A percentile compares a stretch with the other conserved stretches of the same genome.
Conservation (phyloP, 2,113 vertebrate species). For the Bucco capensis region DNA sequence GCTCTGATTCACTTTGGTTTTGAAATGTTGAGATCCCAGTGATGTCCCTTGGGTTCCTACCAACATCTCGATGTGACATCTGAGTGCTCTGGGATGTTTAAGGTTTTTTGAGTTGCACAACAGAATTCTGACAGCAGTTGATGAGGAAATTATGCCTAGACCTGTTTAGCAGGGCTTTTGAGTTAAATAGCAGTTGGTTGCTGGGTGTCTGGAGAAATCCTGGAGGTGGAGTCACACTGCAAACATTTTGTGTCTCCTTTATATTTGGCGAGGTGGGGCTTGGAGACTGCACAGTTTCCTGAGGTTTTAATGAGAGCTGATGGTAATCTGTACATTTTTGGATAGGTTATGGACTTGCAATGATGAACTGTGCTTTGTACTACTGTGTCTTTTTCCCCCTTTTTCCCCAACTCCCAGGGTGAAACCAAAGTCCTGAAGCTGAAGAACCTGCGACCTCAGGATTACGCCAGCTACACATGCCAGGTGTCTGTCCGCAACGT, state of each 20-base stretch:
- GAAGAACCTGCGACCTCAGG: conserved; percentile 92
- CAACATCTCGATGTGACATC: fast-evolving
- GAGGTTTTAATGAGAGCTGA: not conserved
- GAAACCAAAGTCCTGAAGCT: conserved; percentile 98
- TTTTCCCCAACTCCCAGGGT: conserved; percentile 73
- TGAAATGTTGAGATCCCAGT: not conserved
- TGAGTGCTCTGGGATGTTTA: not conserved
- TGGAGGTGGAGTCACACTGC: not conserved
- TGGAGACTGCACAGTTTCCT: not conserved
- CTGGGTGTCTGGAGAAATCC: not conserved
- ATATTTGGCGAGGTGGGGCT: not conserved
- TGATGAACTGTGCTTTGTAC: not conserved
- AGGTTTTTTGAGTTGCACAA: not conserved
- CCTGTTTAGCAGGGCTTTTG: not conserved
- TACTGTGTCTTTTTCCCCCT: not conserved
- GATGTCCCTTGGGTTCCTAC: not conserved
- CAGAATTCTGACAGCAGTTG: not conserved
- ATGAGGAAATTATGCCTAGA: not conserved
- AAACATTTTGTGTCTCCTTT: not conserved
- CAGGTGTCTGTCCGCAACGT: conserved; percentile 96
- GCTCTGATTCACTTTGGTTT: not conserved
- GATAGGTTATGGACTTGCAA: not conserved
- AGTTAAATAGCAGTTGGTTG: not conserved
- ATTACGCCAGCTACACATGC: conserved; percentile 94
- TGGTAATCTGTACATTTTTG: not conserved